Evolutionary conservation across 1,140 invertebrate genomes (phyloP).

Genomic region (Leptinotarsa defecta): DNA sequence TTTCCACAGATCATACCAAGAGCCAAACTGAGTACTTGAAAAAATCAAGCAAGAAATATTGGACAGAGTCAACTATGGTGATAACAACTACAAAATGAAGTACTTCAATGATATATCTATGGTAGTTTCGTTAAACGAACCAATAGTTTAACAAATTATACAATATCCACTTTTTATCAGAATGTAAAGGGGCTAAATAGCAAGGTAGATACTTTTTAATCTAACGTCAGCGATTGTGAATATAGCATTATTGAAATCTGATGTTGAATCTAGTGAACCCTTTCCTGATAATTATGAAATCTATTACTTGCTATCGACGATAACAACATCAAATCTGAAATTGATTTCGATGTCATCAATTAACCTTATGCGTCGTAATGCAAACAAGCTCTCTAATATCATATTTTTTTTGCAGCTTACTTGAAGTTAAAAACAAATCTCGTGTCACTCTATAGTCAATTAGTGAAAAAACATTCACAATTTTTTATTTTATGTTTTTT

Average conservation of each 20-base stretch:
- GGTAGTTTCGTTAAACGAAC: constrained; percentile 7
- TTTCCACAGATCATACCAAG: constrained; percentile 2
- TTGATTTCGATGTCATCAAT: neutral
- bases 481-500: no score
- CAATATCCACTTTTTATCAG: constrained; percentile 10
- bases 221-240: constrained; percentile 7
- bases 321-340: neutral
- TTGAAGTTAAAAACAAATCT: no score
- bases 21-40: neutral
- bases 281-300: constrained; percentile 14
- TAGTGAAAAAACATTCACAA: no score
- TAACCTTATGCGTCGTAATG: no score
- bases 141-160: neutral
- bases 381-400: no score
- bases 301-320: constrained; percentile 15
- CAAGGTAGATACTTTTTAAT: constrained; percentile 17
- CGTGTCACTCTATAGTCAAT: no score
- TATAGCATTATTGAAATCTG: constrained; percentile 8
- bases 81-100: neutral
- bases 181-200: constrained; percentile 13
- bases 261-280: constrained; percentile 3
- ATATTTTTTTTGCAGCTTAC: no score
- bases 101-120: neutral
- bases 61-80: neutral
- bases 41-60: constrained; percentile 10